These are phyloP conservation scores for Sinopyrophorus schimmeli DNA, from an alignment of 2,888 invertebrate genomes.

Conservation along the genomic window DNA sequence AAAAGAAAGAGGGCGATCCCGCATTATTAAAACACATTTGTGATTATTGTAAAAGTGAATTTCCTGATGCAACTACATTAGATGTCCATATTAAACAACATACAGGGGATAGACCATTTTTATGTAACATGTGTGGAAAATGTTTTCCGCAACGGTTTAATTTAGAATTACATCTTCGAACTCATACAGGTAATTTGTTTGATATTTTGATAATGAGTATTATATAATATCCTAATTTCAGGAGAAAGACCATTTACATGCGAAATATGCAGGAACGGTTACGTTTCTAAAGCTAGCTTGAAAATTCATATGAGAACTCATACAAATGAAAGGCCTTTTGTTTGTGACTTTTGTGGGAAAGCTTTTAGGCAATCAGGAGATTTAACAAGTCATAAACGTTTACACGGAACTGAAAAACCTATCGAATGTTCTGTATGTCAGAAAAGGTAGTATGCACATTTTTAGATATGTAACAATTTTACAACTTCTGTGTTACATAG, in stretches of 20 bases:
- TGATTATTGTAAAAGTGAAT: slow-evolving; percentile 56
- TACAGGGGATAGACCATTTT: slow-evolving; percentile 54
- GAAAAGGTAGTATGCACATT: slow-evolving; percentile 47
- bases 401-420: slow-evolving; percentile 56
- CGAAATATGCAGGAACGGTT: slow-evolving; percentile 55
- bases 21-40: slow-evolving; percentile 54
- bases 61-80: slow-evolving; percentile 49
- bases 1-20: slow-evolving; percentile 55
- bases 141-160: slow-evolving; percentile 55
- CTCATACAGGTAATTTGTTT: slow-evolving; percentile 52
- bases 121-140: slow-evolving; percentile 55
- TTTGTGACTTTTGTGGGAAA: slow-evolving; percentile 56
- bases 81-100: slow-evolving; percentile 56
- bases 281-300: slow-evolving; percentile 55
- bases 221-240: slow-evolving; percentile 38
- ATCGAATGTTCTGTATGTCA: slow-evolving; percentile 55
- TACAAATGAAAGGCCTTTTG: slow-evolving; percentile 56
- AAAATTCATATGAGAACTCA: slow-evolving; percentile 57
- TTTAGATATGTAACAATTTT: neutral
- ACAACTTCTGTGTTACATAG: slow-evolving; percentile 39
- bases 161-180: slow-evolving; percentile 53
- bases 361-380: slow-evolving; percentile 56
- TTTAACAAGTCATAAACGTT: slow-evolving; percentile 54
- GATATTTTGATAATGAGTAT: too few species aligned
- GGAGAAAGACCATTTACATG: slow-evolving; percentile 55